Evolutionary conservation across 2,797 vertebrate genomes (phyloP), one percentile per base, ranked within the genome.

Genomic region (Acestrorhynchus altus): DNA sequence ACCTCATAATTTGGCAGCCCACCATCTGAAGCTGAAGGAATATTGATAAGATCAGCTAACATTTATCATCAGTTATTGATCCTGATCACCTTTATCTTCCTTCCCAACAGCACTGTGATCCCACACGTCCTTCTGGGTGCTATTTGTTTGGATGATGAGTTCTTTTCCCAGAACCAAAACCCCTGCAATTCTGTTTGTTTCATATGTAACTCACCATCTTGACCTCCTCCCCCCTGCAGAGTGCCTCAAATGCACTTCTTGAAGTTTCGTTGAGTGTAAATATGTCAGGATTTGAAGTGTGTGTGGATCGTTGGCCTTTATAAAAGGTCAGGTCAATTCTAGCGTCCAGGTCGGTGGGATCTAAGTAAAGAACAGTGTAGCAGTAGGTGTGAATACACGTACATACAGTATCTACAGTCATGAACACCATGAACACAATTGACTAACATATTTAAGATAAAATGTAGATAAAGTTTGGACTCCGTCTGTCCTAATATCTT

Each of bases 181-280:
- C n/a, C n/a, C n/a, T 35, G 31, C 2, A 35, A 35, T 35, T 35
- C 31, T 35, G 31, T 35, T 15, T 60, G 57, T 31, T 16, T 39
- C 9, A 16, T 61, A 1, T 44, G 39, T 9, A 40, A 54, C 64
- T 75, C 44, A 26, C 70, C 72, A 24, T 74, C 24, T 65, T 12
- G 11, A 63, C 8, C 56, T 63, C 1, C 26, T 80, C 72, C 63
- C 78, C 78, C 68, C 72, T 70, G 26, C 78, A 80, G 39, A 80
- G 59, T 9, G 65, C 15, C 16, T 64, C 57, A 18, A 75, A 71
- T 1, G 26, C 4, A n/a, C 47, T 28, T 15, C 5, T 18, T 40
- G 78, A 54, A 0, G 46, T 0, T 39, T 16, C 28, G 20, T 47
- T 8, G 0, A 80, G 16, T 0, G 11, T 70, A n/a, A 57, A 26